phyloP scores from a whole-genome alignment of 2,888 invertebrate species.

The Serrognathus titanus region DNA sequence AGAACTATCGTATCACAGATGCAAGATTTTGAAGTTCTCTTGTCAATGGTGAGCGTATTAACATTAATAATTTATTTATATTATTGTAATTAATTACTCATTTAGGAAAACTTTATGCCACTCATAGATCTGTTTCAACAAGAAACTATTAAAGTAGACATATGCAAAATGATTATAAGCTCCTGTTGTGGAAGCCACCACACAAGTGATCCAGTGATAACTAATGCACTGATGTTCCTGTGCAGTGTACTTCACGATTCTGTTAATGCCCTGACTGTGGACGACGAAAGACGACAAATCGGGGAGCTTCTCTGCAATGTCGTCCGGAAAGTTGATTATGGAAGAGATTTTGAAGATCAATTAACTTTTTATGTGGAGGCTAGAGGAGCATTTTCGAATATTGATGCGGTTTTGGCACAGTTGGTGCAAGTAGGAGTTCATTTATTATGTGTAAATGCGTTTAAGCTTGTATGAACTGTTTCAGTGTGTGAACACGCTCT shows the following conservation, averaged over 20 bases:
- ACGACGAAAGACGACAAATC: conserved; percentile 87
- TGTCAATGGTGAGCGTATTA: conserved; percentile 66
- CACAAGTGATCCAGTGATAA: conserved; percentile 81
- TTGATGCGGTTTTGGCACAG: conserved; percentile 81
- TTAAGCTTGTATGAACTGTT: conserved; percentile 28
- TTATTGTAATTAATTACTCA: conserved; percentile 1
- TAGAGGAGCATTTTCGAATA: conserved; percentile 83
- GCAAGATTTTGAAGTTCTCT: conserved; percentile 74
- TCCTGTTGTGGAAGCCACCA: conserved; percentile 40
- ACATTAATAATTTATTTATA: neutral
- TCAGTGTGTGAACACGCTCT: conserved; percentile 77
- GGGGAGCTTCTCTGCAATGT: conserved; percentile 78
- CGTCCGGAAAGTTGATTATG: conserved; percentile 76
- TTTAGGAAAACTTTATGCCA: conserved; percentile 85
- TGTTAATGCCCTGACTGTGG: conserved; percentile 86
- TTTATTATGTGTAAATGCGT: neutral
- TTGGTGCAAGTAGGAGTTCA: conserved; percentile 69
- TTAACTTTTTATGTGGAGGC: conserved; percentile 92
- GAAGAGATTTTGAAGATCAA: conserved; percentile 85
- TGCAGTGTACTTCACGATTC: conserved; percentile 90
- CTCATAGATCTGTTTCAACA: conserved; percentile 87
- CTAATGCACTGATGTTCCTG: conserved; percentile 83
- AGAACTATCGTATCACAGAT: conserved; percentile 72
- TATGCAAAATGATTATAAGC: conserved; percentile 79
- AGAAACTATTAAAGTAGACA: conserved; percentile 75